Conservation (phyloP, 2,113 vertebrate genomes). For the Catagonus wagneri region DNA sequence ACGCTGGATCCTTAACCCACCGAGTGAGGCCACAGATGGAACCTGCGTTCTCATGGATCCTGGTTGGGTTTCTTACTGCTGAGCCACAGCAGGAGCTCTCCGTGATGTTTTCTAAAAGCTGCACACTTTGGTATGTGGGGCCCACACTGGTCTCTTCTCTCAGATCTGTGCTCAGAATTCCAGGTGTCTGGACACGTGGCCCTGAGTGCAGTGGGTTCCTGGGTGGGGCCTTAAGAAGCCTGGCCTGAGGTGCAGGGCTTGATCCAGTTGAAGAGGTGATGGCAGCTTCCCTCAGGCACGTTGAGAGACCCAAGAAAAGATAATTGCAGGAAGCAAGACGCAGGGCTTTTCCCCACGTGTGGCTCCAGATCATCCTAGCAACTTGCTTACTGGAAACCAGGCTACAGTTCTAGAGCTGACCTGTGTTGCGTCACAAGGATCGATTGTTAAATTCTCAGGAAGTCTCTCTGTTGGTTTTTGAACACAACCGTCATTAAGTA, state of each 20-base stretch:
- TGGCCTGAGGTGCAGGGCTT: not conserved
- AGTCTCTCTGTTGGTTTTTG: not conserved
- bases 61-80: too few species aligned
- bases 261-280: not conserved
- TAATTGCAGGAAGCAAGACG: not conserved
- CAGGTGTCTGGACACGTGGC: not conserved
- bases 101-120: not conserved
- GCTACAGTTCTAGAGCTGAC: not conserved
- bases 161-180: not conserved
- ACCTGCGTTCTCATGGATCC: too few species aligned
- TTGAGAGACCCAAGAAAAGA: not conserved
- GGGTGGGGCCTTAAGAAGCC: not conserved
- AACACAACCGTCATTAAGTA: not conserved
- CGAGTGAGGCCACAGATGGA: too few species aligned
- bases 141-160: not conserved
- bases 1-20: too few species aligned
- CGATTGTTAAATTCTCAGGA: not conserved
- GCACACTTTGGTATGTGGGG: not conserved
- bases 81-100: too few species aligned
- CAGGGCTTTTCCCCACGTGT: too few species aligned
- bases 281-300: not conserved
- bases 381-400: not conserved
- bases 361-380: not conserved
- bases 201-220: not conserved
- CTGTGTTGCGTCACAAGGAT: not conserved